These are phyloP conservation scores for Psophia crepitans DNA, from an alignment of 2,113 vertebrate genomes.

Conservation along the genomic window DNA sequence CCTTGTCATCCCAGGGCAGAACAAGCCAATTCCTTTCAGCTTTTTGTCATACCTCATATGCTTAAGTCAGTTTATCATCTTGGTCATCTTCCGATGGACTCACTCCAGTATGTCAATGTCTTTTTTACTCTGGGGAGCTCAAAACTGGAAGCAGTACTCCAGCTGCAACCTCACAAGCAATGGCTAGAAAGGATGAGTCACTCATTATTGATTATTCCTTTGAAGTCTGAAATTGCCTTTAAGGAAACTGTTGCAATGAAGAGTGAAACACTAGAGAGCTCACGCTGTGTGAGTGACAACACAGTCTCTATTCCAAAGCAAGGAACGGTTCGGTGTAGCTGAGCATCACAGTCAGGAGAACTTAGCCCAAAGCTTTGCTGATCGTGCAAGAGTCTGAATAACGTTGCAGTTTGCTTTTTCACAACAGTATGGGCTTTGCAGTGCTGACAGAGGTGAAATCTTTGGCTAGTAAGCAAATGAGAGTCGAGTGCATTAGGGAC, in stretches of 20 bases:
- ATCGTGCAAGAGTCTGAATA: constrained; percentile 40
- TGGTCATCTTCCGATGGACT: not conserved
- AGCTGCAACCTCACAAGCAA: not conserved
- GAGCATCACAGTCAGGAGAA: not conserved
- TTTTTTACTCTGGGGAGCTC: not conserved
- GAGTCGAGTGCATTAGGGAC: not conserved
- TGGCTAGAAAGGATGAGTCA: not conserved
- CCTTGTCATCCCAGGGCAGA: not conserved
- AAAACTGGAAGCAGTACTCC: not conserved
- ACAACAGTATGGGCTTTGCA: constrained; percentile 2
- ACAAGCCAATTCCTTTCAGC: not conserved
- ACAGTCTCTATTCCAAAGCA: not conserved
- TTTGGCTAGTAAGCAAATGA: constrained; percentile 42
- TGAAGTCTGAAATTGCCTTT: not conserved
- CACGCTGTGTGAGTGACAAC: not conserved
- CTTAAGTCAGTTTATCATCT: not conserved
- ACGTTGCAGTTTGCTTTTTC: constrained; percentile 22
- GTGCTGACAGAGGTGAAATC: constrained; percentile 60
- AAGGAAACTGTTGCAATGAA: not conserved
- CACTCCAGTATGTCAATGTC: not conserved
- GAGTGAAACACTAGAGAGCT: not conserved
- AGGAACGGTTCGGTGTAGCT: constrained; percentile 13
- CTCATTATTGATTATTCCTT: not conserved
- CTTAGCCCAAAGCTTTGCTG: constrained; percentile 46
- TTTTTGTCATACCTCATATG: not conserved